Base-by-base conservation (phyloP, 2,888 invertebrate genomes). In the Eilema sororculum region DNA sequence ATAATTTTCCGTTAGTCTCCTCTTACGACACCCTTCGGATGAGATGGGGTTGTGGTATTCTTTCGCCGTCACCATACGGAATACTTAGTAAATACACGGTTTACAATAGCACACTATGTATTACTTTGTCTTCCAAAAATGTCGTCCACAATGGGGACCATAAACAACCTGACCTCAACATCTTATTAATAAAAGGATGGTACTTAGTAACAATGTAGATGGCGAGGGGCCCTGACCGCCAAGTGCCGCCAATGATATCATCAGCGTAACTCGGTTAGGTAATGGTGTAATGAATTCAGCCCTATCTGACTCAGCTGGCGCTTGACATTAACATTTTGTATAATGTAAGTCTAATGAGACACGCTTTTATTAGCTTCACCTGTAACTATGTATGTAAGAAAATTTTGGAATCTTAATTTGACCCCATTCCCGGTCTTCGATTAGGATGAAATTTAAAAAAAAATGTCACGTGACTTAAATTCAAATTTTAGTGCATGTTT, bases 261-360 rank as follows among this genome's bases (percentile, higher is more conserved):
- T 70, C 66, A 24, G 37, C n/a, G 41, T 28, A 67, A 37, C 20
- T 67, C 41, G 57, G 52, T 30, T 41, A 67, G 64, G 25, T 66
- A 70, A 70, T 70, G n/a, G 20, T 24, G 58, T 65, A 57, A 69
- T 69, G 61, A 69, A 69, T 69, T 65, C 69, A 65, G 65, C 30
- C 41, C 64, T 65, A 33, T 9, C 25, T 69, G 65, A 69, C 46
- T 69, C 65, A 69, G n/a, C 10, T 28, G 64, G 28, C 37, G 57
- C 65, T 65, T 37, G 33, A 8, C 16, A 22, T 61, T 22, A 33
- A n/a, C 33, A 61, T 30, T 33, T 33, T 13, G 22, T 22, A n/a
- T 30, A 22, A 22, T 33, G 30, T 30, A 60, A n/a, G 60, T 30
- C 60, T 9, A n/a, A n/a, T n/a, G 1, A n/a, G n/a, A n/a, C n/a